Conservation (phyloP, 2,797 vertebrate species). For the Sandelia bainsii region DNA sequence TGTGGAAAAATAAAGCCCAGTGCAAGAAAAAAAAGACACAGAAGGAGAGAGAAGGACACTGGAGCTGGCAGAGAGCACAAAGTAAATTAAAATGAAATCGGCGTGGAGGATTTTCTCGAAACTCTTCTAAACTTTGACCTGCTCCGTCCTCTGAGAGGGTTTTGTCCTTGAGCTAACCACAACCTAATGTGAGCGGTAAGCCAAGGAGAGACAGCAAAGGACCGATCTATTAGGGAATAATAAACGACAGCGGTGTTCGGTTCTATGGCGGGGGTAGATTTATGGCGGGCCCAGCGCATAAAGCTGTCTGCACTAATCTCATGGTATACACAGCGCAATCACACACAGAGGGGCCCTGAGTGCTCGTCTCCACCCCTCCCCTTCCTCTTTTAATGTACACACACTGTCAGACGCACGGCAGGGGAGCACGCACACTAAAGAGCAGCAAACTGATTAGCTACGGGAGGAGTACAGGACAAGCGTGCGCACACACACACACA, state of each 20-base stretch:
- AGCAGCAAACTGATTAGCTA: slow-evolving; percentile 55
- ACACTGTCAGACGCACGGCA: slow-evolving; percentile 62
- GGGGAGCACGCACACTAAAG: slow-evolving; percentile 48
- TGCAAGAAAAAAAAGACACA: slow-evolving; percentile 19
- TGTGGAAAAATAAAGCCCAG: slow-evolving; percentile 42
- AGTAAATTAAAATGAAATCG: slow-evolving; percentile 51
- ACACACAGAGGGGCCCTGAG: slow-evolving; percentile 57
- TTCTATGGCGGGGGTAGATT: slow-evolving; percentile 65
- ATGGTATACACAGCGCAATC: slow-evolving; percentile 76
- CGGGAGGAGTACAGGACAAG: slow-evolving; percentile 24
- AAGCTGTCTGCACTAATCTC: slow-evolving; percentile 81
- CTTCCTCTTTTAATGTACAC: slow-evolving; percentile 68
- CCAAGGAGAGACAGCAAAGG: slow-evolving; percentile 50
- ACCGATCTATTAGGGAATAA: slow-evolving; percentile 72
- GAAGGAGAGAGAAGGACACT: slow-evolving; percentile 35
- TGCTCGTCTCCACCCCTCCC: background rate
- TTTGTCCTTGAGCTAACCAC: slow-evolving; percentile 64
- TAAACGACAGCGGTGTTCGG: slow-evolving; percentile 60
- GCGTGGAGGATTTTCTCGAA: slow-evolving; percentile 47
- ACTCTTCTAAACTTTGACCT: slow-evolving; percentile 59
- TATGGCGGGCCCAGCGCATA: slow-evolving; percentile 65
- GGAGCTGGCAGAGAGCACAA: slow-evolving; percentile 28
- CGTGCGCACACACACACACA: background rate
- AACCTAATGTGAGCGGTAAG: slow-evolving; percentile 51
- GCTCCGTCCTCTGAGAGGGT: slow-evolving; percentile 23